Base-by-base conservation (phyloP, 2,113 vertebrate species). In the Silurus asotus region DNA sequence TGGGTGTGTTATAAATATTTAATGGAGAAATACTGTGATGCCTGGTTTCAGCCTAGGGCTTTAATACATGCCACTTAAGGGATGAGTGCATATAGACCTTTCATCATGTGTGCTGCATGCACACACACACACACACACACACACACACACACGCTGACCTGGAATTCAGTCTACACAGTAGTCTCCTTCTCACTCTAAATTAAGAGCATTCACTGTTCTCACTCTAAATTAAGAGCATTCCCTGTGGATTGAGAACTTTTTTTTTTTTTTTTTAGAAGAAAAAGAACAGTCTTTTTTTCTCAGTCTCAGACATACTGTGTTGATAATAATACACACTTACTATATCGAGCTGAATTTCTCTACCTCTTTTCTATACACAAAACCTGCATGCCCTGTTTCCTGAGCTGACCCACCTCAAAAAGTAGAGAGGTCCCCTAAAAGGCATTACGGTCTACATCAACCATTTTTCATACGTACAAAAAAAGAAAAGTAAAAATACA, bases 51-150 rank as follows among this genome's bases (percentile, higher is more conserved):
- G 88, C 88, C 88, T 85, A 81, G 67, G 88, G 88, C 88, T 89
- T 87, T 88, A 87, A 87, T 89, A 89, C 88, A 89, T 64, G 84
- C 86, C 81, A 89, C 88, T 89, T 89, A 89, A 87, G 85, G 70
- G 85, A 82, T 87, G 86, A 86, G 88, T 88, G 88, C 87, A 87
- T 85, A 89, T 87, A 89, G 82, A 72, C 86, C 88, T 89, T 89
- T 89, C 84, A 89, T 89, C 88, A 89, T 89, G 75, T 76, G 55
- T 62, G 51, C 64, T 45, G 5, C 25, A 59, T 58, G 74, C 83
- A 75, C 62, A 65, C 74, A 37, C 84, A 82, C 48, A 19, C 69
- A 81, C 69, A 69, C 77, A 64, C 81, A 45, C 25, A 37, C 65
- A 84, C 64, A 78, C 58, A 65, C 75, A 67, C 75, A 84, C 70